Percentiles rank a stretch among this genome's conserved stretches.
Evolutionary conservation across 37 sponge, comb jelly and placozoan genomes (phyloP).

Genomic region (Lycopodina hypogea): DNA sequence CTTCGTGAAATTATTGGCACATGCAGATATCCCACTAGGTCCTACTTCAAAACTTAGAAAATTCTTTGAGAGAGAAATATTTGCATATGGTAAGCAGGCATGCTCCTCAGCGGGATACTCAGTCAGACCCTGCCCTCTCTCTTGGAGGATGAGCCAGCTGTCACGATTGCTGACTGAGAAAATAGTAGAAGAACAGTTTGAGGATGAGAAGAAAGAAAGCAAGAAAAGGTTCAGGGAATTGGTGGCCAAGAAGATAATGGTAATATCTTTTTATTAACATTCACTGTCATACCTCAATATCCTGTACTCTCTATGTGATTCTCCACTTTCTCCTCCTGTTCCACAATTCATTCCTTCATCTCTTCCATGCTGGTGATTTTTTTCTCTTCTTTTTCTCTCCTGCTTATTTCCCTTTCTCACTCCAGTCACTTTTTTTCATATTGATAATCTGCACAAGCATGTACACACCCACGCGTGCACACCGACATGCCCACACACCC

Average conservation of each 20-base stretch:
- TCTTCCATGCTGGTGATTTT: neutral
- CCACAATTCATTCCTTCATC: neutral
- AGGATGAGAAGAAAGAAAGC: neutral
- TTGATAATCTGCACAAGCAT: no score
- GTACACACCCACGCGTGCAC: no score
- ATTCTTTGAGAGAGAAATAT: conserved; percentile 7
- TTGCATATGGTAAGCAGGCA: conserved; percentile 13
- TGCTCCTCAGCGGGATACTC: conserved; percentile 8
- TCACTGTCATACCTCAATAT: neutral
- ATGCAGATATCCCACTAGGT: neutral
- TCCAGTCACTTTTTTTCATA: no score
- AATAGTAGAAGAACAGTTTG: neutral
- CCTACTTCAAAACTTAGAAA: neutral
- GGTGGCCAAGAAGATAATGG: conserved; percentile 2
- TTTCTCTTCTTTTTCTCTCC: neutral
- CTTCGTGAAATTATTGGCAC: neutral
- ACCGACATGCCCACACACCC: no score
- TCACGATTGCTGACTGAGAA: conserved; percentile 16
- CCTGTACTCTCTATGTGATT: neutral
- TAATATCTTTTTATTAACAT: neutral
- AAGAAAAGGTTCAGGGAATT: neutral
- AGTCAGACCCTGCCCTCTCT: neutral
- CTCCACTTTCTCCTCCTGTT: neutral
- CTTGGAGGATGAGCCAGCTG: conserved; percentile 33
- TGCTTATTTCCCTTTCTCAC: neutral